A percentile compares a stretch with the other conserved stretches of the same genome.
Evolutionary conservation across 1,140 invertebrate genomes (phyloP).

Genomic region (Drosophila bocqueti): DNA sequence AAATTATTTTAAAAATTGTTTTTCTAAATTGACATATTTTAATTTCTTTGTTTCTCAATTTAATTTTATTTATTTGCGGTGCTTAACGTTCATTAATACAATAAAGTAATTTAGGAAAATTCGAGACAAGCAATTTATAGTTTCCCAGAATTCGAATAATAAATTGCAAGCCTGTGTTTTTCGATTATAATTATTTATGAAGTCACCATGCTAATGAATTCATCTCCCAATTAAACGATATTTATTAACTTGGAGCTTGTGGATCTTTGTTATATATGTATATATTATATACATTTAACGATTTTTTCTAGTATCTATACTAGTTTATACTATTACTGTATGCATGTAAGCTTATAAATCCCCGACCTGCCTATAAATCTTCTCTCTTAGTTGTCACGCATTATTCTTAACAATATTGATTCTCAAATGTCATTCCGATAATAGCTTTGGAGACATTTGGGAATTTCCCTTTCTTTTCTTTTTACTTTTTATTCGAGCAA

Average conservation of each 20-base stretch:
- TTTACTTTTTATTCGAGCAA: constrained; percentile 26
- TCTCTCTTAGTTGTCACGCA: constrained; percentile 41
- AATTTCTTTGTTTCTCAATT: neutral
- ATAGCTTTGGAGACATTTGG: constrained; percentile 19
- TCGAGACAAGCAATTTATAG: neutral
- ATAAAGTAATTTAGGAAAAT: neutral
- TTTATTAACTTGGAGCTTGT: neutral
- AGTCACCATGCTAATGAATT: neutral
- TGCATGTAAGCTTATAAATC: neutral
- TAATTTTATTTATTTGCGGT: neutral
- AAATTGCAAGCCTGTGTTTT: neutral
- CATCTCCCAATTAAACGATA: neutral
- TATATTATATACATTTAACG: neutral
- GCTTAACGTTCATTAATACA: neutral
- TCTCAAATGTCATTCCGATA: constrained; percentile 45
- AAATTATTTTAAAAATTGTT: too few relatives aligned
- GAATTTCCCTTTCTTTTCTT: constrained; percentile 6
- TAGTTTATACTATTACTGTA: neutral
- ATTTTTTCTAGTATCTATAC: neutral
- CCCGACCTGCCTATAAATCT: neutral
- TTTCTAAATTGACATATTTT: neutral
- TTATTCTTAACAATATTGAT: constrained; percentile 57
- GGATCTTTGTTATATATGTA: neutral
- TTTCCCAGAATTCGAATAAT: neutral
- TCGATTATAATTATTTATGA: neutral